Conservation (phyloP, 2,113 vertebrate genomes). For the Dicrurus megarhynchus region DNA sequence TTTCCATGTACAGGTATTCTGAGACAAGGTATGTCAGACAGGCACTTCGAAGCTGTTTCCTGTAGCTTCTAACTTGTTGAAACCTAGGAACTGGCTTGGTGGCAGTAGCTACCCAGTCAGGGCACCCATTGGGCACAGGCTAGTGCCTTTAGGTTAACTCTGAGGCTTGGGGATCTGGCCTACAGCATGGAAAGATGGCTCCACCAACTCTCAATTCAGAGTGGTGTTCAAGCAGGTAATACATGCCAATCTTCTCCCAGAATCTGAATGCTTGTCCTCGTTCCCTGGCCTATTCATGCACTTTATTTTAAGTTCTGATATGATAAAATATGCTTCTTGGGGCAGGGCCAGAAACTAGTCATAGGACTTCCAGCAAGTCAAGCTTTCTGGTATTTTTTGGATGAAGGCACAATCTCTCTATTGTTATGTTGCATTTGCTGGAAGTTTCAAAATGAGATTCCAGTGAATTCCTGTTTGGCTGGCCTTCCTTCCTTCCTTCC, state of each 20-base stretch:
- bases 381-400: neutral
- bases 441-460: neutral
- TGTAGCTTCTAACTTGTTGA: neutral
- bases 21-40: neutral
- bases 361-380: neutral
- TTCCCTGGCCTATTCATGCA: neutral
- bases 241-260: neutral
- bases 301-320: neutral
- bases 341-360: neutral
- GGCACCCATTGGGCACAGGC: too few relatives aligned
- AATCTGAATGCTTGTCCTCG: neutral
- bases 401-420: neutral
- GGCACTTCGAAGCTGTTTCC: neutral
- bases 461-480: neutral
- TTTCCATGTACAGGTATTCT: neutral
- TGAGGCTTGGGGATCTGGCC: neutral
- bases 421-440: neutral
- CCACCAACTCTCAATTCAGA: neutral
- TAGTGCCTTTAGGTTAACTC: neutral
- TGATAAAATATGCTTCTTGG: neutral
- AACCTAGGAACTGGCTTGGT: neutral
- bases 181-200: neutral
- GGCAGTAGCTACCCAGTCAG: neutral
- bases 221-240: neutral
- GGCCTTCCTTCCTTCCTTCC: neutral